Conservation (phyloP, 2,888 invertebrate species). For the Agrochola macilenta region DNA sequence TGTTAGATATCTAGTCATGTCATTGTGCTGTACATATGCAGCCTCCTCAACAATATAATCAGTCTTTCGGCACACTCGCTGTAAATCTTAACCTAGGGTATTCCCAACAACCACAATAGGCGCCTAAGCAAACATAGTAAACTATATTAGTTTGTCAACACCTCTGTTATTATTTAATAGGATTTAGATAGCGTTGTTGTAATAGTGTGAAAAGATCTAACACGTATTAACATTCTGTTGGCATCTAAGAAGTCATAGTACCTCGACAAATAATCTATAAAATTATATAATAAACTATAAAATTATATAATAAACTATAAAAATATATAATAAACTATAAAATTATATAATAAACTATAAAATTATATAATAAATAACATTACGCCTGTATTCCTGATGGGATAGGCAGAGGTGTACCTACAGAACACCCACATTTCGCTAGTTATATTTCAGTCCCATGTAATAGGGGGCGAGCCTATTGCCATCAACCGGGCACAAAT, state of each 20-base stretch:
- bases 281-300: background rate
- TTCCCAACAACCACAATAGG: slow-evolving; percentile 36
- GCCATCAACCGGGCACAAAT: no score
- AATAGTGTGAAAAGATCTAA: background rate
- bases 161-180: slow-evolving; percentile 44
- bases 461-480: no score
- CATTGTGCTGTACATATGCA: background rate
- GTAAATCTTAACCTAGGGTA: slow-evolving; percentile 32
- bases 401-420: no score
- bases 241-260: background rate
- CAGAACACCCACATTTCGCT: no score
- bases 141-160: slow-evolving; percentile 50
- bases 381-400: no score
- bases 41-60: background rate
- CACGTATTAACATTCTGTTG: background rate
- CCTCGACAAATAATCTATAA: background rate
- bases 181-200: slow-evolving; percentile 52
- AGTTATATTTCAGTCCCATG: no score
- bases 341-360: background rate
- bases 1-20: background rate
- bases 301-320: background rate
- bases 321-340: background rate
- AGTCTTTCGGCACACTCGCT: background rate
- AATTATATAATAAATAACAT: no score
- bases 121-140: slow-evolving; percentile 35